Conservation (phyloP, 2,797 vertebrate species). For the Phataginus tricuspis region DNA sequence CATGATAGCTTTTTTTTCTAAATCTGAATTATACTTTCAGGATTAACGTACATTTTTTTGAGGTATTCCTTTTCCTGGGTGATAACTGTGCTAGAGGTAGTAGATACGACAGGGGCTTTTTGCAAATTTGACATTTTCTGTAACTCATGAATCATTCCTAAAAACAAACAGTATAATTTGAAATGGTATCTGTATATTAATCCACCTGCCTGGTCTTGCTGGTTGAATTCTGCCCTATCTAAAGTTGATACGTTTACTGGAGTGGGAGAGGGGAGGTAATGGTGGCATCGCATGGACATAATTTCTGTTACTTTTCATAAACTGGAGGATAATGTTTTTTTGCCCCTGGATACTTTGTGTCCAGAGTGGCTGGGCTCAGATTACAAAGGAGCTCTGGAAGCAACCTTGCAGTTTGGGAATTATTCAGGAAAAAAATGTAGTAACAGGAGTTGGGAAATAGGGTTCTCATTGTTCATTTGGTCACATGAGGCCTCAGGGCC, state of each 20-base stretch:
- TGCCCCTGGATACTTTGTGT: neutral
- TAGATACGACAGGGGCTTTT: neutral
- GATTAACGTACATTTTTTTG: neutral
- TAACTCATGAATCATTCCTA: neutral
- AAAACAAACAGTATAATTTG: neutral
- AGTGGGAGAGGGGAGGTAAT: neutral
- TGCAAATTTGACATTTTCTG: neutral
- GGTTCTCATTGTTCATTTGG: neutral
- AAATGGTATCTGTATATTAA: neutral
- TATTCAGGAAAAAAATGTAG: neutral
- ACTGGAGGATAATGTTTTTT: neutral
- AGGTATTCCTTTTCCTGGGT: neutral
- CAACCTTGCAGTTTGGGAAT: neutral
- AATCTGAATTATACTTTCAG: neutral
- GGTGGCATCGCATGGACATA: neutral
- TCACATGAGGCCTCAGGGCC: conserved; percentile 2
- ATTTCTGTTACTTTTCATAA: neutral
- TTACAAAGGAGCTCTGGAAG: neutral
- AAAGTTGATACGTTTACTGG: neutral
- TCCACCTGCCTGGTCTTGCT: neutral
- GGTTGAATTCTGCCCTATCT: neutral
- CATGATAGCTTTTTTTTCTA: neutral
- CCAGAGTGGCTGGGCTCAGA: neutral
- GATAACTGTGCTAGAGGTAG: neutral
- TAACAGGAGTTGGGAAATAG: neutral